Evolutionary conservation across 2,888 invertebrate genomes (phyloP), one percentile per base, ranked within the genome.

Genomic region (Ariolimax columbianus): DNA sequence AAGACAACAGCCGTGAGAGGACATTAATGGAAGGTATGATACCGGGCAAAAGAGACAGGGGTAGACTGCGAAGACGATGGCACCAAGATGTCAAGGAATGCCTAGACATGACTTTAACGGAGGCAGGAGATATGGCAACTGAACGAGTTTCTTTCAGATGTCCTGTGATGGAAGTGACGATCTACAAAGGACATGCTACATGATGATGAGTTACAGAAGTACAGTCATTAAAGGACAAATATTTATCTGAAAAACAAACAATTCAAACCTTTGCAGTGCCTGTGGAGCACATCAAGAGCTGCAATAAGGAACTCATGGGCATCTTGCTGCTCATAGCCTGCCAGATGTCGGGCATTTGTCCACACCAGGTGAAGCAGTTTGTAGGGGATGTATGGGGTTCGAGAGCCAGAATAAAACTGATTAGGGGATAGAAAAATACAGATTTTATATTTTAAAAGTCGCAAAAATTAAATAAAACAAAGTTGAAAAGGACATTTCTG

Each of bases 241-340:
- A 30, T 33, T 3, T 6, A 72, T 23, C 36, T n/a, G 86, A 94
- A 66, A 33, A 63, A 66, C 4, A 66, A 66, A 2, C 17, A 30
- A 63, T 30, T 7, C 26, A 30, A 66, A 66, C 94, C 94, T 95
- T 95, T 93, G 96, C 94, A 97, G 92, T 97, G 97, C 93, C 97
- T 96, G 94, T 99, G 99, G 86, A 99, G 95, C 19, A 98, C 97
- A 93, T 98, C 97, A 78, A 99, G 95, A 0, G 98, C 97, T 59
- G 98, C 98, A 89, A 99, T 98, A 93, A 99, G 98, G 95, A 99
- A 99, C 95, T 99, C 99, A 93, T 99, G 99, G 40, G 99, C 99
- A 94, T 99, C 99, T 94, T 99, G 99, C 93, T 99, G 99, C 93
- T 98, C 97, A 94, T 98, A 98, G 80, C 98, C 98, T 47, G 98